A percentile compares a stretch with the other conserved stretches of the same genome.
Evolutionary conservation across 2,113 vertebrate species (phyloP).

Genomic region (Donacobius atricapilla): DNA sequence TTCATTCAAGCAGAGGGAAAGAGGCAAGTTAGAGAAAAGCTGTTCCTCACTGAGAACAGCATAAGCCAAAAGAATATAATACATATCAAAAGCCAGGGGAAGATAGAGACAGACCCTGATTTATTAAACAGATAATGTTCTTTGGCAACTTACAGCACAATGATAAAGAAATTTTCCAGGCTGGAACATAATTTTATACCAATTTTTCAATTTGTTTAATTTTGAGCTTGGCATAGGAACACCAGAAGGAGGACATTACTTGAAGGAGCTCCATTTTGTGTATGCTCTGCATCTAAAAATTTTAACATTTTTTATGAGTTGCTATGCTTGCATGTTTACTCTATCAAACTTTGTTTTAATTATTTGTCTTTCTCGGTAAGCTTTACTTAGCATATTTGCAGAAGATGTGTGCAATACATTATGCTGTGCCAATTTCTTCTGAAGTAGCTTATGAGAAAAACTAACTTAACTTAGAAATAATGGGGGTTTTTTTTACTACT

Average conservation of each 20-base stretch:
- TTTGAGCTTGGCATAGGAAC: neutral
- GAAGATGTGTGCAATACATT: neutral
- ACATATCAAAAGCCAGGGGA: neutral
- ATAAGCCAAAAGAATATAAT: neutral
- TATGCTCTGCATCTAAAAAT: neutral
- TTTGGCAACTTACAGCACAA: neutral
- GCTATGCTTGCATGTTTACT: neutral
- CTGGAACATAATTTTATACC: neutral
- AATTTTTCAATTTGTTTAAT: neutral
- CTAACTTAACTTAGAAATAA: neutral
- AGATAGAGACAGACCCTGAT: neutral
- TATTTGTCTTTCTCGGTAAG: neutral
- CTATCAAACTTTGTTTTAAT: neutral
- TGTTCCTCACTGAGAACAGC: neutral
- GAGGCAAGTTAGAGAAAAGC: neutral
- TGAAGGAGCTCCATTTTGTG: neutral
- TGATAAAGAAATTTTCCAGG: neutral
- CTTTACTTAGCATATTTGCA: neutral
- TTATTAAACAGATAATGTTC: neutral
- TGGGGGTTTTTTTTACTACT: neutral
- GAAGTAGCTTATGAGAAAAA: neutral
- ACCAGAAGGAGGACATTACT: neutral
- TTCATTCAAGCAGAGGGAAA: neutral
- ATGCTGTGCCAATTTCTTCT: neutral
- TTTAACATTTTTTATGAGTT: neutral